Conservation (phyloP, 2,113 vertebrate species). For the western clawed frog (Xenopus tropicalis) region DNA sequence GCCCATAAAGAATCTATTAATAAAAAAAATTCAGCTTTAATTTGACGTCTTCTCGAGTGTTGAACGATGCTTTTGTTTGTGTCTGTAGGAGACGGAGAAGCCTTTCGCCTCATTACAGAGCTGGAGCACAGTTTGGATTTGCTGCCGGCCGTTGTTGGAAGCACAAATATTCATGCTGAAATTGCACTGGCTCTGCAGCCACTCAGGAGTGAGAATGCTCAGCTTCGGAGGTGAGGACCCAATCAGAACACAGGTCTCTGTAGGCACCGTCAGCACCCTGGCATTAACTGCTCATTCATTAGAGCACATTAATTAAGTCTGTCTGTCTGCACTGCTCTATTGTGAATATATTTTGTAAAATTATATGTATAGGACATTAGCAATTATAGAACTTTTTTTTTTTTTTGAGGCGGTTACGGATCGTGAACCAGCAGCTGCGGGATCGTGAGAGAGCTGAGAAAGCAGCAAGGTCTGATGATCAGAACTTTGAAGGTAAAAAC, state of each 20-base stretch:
- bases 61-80: neutral
- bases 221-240: conserved; percentile 72
- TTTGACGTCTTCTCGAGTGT: too few relatives aligned
- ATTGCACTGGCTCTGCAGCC: conserved; percentile 70
- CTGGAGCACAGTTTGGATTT: conserved; percentile 68
- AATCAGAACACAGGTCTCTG: neutral
- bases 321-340: too few relatives aligned
- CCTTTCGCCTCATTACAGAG: conserved; percentile 69
- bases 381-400: conserved; percentile 44
- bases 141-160: conserved; percentile 59
- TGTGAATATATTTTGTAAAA: too few relatives aligned
- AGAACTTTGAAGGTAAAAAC: conserved; percentile 68
- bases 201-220: conserved; percentile 74
- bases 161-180: conserved; percentile 63
- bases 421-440: conserved; percentile 73
- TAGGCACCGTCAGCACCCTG: too few relatives aligned
- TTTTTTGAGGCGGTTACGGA: conserved; percentile 68
- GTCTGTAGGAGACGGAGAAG: conserved; percentile 65
- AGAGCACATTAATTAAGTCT: too few relatives aligned
- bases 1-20: too few relatives aligned
- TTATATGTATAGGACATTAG: too few relatives aligned
- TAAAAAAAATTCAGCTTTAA: too few relatives aligned
- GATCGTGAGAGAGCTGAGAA: conserved; percentile 66
- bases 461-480: conserved; percentile 53
- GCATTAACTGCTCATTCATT: too few relatives aligned